These are phyloP conservation scores for Drosophila insularis DNA, from an alignment of 1,140 invertebrate species.

Conservation along the genomic window DNA sequence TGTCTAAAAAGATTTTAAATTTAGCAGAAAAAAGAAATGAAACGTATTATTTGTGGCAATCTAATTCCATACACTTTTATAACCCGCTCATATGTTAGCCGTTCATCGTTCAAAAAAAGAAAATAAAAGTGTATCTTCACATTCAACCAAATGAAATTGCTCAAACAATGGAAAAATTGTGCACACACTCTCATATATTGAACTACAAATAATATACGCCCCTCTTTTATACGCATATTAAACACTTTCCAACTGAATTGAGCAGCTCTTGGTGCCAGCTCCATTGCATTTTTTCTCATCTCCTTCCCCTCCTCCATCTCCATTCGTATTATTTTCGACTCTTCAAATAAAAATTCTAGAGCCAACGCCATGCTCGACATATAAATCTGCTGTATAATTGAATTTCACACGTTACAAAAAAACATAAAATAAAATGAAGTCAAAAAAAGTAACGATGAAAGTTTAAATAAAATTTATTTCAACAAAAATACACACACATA, in stretches of 20 bases:
- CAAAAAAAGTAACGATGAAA: constrained; percentile 58
- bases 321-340: constrained; percentile 24
- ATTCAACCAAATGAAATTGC: not conserved
- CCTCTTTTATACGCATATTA: constrained; percentile 76
- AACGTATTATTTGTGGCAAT: too few species aligned
- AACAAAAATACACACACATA: constrained; percentile 66
- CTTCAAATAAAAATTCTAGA: constrained; percentile 55
- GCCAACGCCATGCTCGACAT: constrained; percentile 60
- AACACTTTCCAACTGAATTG: constrained; percentile 76
- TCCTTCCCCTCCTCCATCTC: not conserved
- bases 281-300: constrained; percentile 59
- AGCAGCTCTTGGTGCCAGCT: constrained; percentile 53
- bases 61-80: not conserved
- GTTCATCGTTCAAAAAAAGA: too few species aligned
- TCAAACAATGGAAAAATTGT: not conserved
- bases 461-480: constrained; percentile 81
- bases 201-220: constrained; percentile 5
- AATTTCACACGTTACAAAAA: constrained; percentile 73
- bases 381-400: constrained; percentile 78
- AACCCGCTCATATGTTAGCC: not conserved
- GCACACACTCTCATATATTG: not conserved
- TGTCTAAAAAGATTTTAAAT: too few species aligned
- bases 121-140: not conserved
- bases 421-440: constrained; percentile 34
- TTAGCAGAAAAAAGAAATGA: too few species aligned